Conservation (phyloP, 2,888 invertebrate genomes). For the Eremobia ochroleuca region DNA sequence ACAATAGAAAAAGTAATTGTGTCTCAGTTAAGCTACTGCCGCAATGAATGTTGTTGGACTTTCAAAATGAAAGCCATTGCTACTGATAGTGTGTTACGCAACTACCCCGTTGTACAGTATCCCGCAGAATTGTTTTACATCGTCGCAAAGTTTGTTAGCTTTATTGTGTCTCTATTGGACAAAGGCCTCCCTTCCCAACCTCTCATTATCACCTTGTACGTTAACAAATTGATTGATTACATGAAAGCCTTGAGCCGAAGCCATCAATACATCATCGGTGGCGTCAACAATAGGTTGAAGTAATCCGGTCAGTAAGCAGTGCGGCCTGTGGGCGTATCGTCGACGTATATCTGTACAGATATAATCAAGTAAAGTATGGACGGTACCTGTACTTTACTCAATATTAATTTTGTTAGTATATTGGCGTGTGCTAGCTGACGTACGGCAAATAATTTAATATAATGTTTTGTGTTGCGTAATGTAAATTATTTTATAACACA, state of each 20-base stretch:
- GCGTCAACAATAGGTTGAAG: slow-evolving; percentile 36
- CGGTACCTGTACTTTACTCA: background rate
- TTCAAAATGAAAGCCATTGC: no score
- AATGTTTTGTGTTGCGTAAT: no score
- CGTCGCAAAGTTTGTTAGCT: background rate
- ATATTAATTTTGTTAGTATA: background rate
- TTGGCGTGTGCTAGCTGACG: background rate
- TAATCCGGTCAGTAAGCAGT: slow-evolving; percentile 40
- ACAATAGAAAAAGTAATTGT: no score
- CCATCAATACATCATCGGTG: slow-evolving; percentile 27
- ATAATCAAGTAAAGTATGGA: background rate
- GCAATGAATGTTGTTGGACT: no score
- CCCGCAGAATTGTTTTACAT: background rate
- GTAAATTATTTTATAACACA: no score
- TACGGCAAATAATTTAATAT: background rate
- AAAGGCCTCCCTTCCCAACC: background rate
- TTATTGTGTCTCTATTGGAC: background rate
- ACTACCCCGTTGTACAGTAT: no score
- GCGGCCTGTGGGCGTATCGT: slow-evolving; percentile 33
- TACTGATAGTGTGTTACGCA: no score
- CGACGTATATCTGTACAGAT: background rate
- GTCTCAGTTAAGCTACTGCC: no score
- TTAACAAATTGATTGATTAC: slow-evolving; percentile 47
- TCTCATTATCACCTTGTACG: slow-evolving; percentile 3
- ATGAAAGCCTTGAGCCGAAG: slow-evolving; percentile 21